Evolutionary conservation across 2,113 vertebrate genomes (phyloP).

Genomic region (Ceuthmochares aereus): DNA sequence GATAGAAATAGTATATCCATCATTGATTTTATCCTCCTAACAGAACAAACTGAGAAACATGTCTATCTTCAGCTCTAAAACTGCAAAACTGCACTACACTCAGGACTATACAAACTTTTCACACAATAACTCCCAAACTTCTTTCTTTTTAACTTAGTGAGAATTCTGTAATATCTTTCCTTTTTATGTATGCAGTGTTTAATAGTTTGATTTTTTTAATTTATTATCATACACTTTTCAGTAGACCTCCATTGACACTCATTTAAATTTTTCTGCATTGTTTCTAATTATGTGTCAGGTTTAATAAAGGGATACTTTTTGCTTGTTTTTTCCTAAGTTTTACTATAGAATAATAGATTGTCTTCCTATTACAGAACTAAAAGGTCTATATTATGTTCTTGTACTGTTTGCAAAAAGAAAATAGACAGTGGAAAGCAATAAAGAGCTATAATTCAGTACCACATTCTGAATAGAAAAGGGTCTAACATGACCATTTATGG

Average conservation of each 20-base stretch:
- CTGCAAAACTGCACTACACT: background rate
- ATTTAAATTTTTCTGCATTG: background rate
- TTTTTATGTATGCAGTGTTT: conserved; percentile 6
- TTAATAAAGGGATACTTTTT: background rate
- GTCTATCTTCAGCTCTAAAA: conserved; percentile 32
- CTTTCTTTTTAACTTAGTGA: background rate
- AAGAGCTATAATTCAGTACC: background rate
- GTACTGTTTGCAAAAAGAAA: background rate
- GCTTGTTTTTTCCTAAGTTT: background rate
- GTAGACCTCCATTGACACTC: background rate
- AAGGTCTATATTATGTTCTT: background rate
- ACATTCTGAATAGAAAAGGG: background rate
- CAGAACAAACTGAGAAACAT: conserved; percentile 20
- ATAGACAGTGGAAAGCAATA: background rate
- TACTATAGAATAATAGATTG: background rate
- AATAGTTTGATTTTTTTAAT: conserved; percentile 45
- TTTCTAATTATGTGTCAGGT: background rate
- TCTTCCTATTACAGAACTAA: background rate
- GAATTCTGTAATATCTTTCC: conserved; percentile 28
- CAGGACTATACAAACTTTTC: conserved; percentile 45
- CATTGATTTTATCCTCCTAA: conserved; percentile 52
- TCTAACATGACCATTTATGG: background rate
- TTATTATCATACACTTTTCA: background rate
- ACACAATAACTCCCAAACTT: background rate
- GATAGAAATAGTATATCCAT: background rate